phyloP scores from a whole-genome alignment of 2,113 vertebrate genomes.

The Cervus canadensis region DNA sequence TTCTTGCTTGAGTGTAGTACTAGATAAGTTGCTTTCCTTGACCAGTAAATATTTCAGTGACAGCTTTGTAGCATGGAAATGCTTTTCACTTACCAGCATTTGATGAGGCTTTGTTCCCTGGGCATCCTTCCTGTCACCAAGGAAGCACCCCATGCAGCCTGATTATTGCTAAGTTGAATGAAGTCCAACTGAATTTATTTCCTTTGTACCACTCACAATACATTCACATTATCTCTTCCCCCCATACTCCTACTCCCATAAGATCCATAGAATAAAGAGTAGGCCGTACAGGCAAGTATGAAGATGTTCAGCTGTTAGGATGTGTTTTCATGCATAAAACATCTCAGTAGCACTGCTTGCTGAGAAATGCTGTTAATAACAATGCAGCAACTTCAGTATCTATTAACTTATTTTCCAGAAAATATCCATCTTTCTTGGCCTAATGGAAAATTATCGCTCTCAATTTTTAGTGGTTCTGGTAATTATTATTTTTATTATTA shows the following conservation, averaged over 20 bases:
- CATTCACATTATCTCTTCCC: constrained; percentile 44
- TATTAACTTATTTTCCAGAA: neutral
- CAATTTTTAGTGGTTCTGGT: neutral
- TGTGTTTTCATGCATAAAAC: neutral
- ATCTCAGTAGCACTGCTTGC: neutral
- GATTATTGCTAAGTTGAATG: neutral
- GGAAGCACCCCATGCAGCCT: neutral
- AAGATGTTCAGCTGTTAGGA: neutral
- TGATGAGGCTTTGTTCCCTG: neutral
- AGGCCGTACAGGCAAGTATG: neutral
- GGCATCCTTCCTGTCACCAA: neutral
- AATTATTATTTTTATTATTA: neutral
- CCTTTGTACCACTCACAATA: constrained; percentile 43
- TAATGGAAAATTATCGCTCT: neutral
- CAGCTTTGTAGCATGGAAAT: neutral
- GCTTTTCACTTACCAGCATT: neutral
- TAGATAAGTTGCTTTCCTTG: neutral
- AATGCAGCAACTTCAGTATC: neutral
- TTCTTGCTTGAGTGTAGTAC: neutral
- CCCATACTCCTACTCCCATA: neutral
- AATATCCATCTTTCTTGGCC: neutral
- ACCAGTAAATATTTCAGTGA: neutral
- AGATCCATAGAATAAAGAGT: neutral
- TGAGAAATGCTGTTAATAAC: neutral
- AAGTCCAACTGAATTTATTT: constrained; percentile 45